Percentiles rank a stretch among this genome's conserved stretches.
Evolutionary conservation across 2,113 vertebrate genomes (phyloP).

Genomic region (Alouatta palliata): DNA sequence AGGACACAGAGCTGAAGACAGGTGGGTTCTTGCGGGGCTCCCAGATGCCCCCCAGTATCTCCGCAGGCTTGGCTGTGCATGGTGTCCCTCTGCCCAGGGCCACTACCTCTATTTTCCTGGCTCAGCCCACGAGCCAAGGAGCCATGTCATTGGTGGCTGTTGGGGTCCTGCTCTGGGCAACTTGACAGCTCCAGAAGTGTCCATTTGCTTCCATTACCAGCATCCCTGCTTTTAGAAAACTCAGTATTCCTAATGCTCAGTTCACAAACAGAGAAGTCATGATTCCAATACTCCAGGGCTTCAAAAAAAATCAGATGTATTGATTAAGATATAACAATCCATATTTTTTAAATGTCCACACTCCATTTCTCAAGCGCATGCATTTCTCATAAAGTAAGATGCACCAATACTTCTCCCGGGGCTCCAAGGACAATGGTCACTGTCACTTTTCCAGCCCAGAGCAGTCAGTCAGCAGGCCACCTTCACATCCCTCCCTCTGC

Average conservation of each 20-base stretch:
- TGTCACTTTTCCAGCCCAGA: not conserved
- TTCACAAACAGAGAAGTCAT: not conserved
- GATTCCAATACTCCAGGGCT: not conserved
- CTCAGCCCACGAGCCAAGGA: not conserved
- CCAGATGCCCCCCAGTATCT: not conserved
- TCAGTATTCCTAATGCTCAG: not conserved
- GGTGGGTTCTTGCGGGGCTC: not conserved
- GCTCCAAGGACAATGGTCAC: not conserved
- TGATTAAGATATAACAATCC: not conserved
- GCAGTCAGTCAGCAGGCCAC: not conserved
- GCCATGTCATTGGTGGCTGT: not conserved
- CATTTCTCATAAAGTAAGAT: not conserved
- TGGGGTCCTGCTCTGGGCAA: not conserved
- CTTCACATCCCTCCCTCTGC: not conserved
- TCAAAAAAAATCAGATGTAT: not conserved
- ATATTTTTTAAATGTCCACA: not conserved
- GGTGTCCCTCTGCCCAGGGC: not conserved
- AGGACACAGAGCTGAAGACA: rapidly evolving
- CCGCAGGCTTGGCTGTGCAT: no score
- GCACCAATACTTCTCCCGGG: not conserved
- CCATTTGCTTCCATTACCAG: not conserved
- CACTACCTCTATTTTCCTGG: not conserved
- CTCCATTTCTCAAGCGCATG: not conserved
- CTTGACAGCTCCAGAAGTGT: not conserved
- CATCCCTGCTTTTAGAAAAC: not conserved